These are phyloP conservation scores for Tapera naevia DNA, from an alignment of 2,797 vertebrate genomes.

Conservation along the genomic window DNA sequence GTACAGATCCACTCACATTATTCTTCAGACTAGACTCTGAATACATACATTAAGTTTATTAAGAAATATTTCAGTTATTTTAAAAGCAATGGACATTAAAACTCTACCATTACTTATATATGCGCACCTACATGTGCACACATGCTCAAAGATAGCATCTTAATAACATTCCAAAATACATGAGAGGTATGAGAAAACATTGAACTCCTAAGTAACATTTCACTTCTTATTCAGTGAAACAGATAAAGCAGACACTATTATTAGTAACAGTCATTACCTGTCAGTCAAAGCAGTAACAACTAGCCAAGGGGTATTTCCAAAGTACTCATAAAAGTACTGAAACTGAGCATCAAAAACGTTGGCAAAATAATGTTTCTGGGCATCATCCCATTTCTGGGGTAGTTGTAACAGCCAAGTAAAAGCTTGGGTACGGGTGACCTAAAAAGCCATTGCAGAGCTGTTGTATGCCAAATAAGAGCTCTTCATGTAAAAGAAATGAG, in stretches of 20 bases:
- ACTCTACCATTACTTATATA: background rate
- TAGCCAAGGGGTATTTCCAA: constrained; percentile 83
- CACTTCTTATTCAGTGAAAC: background rate
- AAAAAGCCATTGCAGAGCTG: background rate
- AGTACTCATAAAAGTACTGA: constrained; percentile 86
- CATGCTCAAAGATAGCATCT: background rate
- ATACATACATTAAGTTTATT: background rate
- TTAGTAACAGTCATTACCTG: constrained; percentile 72
- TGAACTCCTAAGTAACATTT: background rate
- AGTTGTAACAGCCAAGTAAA: constrained; percentile 87
- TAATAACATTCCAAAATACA: background rate
- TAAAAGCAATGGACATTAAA: background rate
- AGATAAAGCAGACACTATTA: background rate
- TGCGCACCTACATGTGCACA: background rate
- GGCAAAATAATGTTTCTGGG: constrained; percentile 75
- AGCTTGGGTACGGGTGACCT: constrained; percentile 79
- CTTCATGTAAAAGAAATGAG: background rate
- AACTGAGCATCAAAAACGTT: constrained; percentile 85
- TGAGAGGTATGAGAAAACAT: background rate
- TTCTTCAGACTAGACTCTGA: background rate
- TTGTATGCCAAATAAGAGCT: background rate
- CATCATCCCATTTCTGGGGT: constrained; percentile 79
- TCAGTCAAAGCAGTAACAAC: constrained; percentile 87
- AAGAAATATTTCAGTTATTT: background rate
- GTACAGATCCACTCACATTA: background rate